Conservation (phyloP, 2,888 invertebrate genomes). For the Tiphia femorata region DNA sequence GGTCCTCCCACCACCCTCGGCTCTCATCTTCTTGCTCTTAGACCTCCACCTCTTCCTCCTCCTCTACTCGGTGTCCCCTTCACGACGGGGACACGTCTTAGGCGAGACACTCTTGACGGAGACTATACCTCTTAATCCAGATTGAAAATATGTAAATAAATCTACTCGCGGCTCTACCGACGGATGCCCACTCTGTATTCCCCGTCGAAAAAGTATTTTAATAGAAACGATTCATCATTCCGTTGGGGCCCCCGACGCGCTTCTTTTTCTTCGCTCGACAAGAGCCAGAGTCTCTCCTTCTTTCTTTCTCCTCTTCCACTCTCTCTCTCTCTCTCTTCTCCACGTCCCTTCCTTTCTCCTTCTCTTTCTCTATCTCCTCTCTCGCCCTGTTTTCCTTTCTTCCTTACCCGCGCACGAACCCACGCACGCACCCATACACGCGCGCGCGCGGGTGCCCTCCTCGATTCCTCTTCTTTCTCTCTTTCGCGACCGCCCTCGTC, state of each 20-base stretch:
- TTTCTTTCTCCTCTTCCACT: not conserved
- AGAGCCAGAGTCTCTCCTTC: slow-evolving; percentile 5
- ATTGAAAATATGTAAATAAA: slow-evolving; percentile 70
- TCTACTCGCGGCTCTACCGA: slow-evolving; percentile 57
- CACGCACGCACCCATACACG: too few relatives aligned
- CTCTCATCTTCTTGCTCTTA: not conserved
- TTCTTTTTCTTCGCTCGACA: slow-evolving; percentile 39
- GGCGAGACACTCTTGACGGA: slow-evolving; percentile 37
- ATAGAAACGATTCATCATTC: slow-evolving; percentile 55
- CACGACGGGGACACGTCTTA: not conserved
- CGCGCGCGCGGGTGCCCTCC: too few relatives aligned
- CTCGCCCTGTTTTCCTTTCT: not conserved
- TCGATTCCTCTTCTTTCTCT: too few relatives aligned
- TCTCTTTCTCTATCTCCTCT: slow-evolving; percentile 4
- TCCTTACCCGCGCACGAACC: not conserved
- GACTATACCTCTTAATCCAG: slow-evolving; percentile 67
- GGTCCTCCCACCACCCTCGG: not conserved
- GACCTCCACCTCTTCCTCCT: not conserved
- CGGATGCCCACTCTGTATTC: slow-evolving; percentile 65
- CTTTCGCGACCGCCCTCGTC: too few relatives aligned
- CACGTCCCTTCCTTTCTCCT: not conserved
- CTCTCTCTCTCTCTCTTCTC: slow-evolving; percentile 7
- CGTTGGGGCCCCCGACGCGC: slow-evolving; percentile 36
- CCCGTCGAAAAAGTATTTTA: slow-evolving; percentile 69
- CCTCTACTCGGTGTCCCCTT: not conserved